Base-by-base conservation (phyloP, 2,888 invertebrate species). In the Trissoscelio sp. region DNA sequence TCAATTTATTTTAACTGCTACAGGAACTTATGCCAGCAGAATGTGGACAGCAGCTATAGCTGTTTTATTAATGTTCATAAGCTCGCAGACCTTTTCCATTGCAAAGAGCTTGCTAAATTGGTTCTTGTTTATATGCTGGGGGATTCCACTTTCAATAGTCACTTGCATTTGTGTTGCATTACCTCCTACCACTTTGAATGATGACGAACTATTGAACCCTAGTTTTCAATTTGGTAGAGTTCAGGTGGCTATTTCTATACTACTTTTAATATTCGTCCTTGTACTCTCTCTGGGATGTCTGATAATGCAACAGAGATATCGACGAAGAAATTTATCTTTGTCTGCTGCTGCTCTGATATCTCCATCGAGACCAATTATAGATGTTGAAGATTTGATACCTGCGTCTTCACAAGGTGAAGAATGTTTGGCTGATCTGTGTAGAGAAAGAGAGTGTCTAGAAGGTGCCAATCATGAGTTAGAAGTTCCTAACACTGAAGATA, bases 11-110 rank as follows among this genome's bases (percentile, higher is more conserved):
- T 89, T 97, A 12, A 95, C 96, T 83, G 95, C 96, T 34, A 94
- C 95, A 83, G 95, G 96, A 75, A 95, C 96, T 78, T 96, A 96
- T 88, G 96, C 97, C 77, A 95, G 96, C 57, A 93, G 97, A 78
- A 92, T 97, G 64, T 97, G 97, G 96, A 97, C 97, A 0, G 95
- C 96, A 6, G 94, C 96, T 87, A 92, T 98, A 73, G 96, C 98
- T 1, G 93, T 97, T 34, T 95, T 95, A 4, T 90, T 98, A 34
- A 93, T 98, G 28, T 95, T 98, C 90, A 92, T 98, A 67, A 94
- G 97, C 77, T 96, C 96, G 79, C 94, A 96, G 72, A 97, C 97
- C 81, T 93, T 97, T 2, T 96, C 97, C 87, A 97, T 96, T 90
- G 95, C 97, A 72, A 92, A 96, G 24, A 95, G 95, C 58, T 89